Evolutionary conservation across 2,113 vertebrate genomes (phyloP).

Genomic region (Ochotona princeps): DNA sequence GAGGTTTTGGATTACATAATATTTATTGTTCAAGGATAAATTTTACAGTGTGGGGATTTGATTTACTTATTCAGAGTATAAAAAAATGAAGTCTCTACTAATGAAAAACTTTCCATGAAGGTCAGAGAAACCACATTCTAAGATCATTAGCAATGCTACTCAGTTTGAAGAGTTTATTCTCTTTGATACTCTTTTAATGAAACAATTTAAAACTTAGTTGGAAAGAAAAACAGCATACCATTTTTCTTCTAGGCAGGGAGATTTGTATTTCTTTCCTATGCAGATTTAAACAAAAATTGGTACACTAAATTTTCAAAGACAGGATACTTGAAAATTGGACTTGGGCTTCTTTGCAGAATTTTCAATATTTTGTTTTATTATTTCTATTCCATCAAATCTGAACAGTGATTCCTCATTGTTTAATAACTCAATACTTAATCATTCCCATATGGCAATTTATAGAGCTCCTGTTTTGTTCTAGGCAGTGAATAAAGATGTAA

Average conservation of each 20-base stretch:
- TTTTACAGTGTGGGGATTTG: slow-evolving; percentile 49
- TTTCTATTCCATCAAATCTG: background rate
- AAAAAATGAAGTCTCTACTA: slow-evolving; percentile 41
- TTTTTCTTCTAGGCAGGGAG: slow-evolving; percentile 22
- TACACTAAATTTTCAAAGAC: slow-evolving; percentile 28
- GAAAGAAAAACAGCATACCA: background rate
- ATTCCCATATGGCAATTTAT: background rate
- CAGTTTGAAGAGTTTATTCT: slow-evolving; percentile 33
- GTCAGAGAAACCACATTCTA: slow-evolving; percentile 53
- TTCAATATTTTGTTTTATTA: background rate
- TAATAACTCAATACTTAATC: background rate
- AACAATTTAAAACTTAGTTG: too few species aligned
- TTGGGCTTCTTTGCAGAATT: slow-evolving; percentile 21
- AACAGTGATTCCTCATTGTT: background rate
- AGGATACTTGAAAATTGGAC: slow-evolving; percentile 27
- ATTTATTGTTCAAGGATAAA: slow-evolving; percentile 51
- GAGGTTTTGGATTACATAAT: background rate
- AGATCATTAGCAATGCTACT: slow-evolving; percentile 56
- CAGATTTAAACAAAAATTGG: slow-evolving; percentile 1
- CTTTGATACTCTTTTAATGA: background rate
- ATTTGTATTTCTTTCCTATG: slow-evolving; percentile 11
- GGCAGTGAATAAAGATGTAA: background rate
- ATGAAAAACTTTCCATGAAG: slow-evolving; percentile 67
- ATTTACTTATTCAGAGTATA: slow-evolving; percentile 55
- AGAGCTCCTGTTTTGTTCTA: background rate